phyloP scores from a whole-genome alignment of 2,113 vertebrate genomes.

The Hyaena hyaena region DNA sequence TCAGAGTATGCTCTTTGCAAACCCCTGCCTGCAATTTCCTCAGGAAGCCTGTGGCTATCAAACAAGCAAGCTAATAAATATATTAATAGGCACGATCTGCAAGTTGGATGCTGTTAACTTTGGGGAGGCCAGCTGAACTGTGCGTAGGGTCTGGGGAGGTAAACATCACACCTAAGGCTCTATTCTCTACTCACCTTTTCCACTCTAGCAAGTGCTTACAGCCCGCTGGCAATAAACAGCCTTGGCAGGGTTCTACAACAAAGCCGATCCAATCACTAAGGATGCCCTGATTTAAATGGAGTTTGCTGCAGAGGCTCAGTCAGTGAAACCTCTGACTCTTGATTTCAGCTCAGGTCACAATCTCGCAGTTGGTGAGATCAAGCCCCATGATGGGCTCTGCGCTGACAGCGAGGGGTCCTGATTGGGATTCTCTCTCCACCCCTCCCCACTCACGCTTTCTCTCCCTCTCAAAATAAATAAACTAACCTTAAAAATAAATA shows the following conservation, averaged over 20 bases:
- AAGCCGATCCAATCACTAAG: not conserved
- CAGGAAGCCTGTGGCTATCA: conserved; percentile 32
- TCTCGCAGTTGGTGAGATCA: no score
- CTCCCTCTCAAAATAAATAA: no score
- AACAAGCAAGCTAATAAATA: conserved; percentile 30
- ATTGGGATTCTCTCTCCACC: no score
- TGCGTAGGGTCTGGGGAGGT: not conserved
- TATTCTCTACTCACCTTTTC: not conserved
- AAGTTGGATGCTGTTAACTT: not conserved
- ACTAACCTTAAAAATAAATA: not conserved
- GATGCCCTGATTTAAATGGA: not conserved
- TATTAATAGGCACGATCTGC: not conserved
- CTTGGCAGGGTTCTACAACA: not conserved
- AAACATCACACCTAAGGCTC: not conserved
- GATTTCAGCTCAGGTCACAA: no score
- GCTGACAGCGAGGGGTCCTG: no score
- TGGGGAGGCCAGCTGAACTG: not conserved
- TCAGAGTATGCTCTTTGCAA: conserved; percentile 24
- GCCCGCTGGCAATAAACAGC: not conserved
- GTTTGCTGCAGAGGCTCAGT: not conserved
- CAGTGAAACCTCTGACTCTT: no score
- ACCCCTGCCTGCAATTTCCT: not conserved
- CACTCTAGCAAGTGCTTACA: not conserved
- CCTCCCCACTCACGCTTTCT: no score
- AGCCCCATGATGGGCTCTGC: no score